Conservation (phyloP, 53 echinoderm and acorn worm species). For the Echinometra lucunter region DNA sequence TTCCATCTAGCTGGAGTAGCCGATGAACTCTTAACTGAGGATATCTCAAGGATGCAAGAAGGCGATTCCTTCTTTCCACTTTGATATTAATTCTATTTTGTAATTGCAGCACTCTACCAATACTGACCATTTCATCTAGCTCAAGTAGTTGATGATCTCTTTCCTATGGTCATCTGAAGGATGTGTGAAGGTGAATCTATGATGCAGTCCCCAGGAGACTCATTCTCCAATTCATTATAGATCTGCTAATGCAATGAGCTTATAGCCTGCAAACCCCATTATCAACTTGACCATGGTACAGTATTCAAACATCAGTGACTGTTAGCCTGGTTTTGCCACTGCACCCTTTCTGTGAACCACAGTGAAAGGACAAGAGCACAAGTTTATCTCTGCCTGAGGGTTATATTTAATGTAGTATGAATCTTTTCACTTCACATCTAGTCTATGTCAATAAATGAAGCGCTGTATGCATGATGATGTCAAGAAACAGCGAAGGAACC, state of each 20-base stretch:
- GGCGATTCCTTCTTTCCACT: no score
- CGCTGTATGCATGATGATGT: no score
- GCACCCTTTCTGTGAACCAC: no score
- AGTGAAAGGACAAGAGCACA: background rate
- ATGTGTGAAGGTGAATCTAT: background rate
- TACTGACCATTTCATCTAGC: background rate
- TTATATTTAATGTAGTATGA: background rate
- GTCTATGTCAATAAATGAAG: background rate
- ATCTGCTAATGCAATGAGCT: constrained; percentile 33
- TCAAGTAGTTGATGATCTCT: background rate
- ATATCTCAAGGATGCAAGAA: no score
- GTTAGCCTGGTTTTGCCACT: constrained; percentile 8
- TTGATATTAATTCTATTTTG: no score
- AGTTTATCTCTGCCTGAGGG: background rate
- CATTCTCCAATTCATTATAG: background rate
- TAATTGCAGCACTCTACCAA: no score
- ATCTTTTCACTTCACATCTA: background rate
- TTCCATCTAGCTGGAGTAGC: no score
- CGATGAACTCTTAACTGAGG: no score
- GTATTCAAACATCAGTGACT: constrained; percentile 2
- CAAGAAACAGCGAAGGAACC: background rate
- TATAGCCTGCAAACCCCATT: background rate
- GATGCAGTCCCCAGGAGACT: background rate
- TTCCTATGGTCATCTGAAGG: background rate
- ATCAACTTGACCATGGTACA: background rate